Conservation (phyloP, 1,140 invertebrate genomes). For the Octopus sinensis region DNA sequence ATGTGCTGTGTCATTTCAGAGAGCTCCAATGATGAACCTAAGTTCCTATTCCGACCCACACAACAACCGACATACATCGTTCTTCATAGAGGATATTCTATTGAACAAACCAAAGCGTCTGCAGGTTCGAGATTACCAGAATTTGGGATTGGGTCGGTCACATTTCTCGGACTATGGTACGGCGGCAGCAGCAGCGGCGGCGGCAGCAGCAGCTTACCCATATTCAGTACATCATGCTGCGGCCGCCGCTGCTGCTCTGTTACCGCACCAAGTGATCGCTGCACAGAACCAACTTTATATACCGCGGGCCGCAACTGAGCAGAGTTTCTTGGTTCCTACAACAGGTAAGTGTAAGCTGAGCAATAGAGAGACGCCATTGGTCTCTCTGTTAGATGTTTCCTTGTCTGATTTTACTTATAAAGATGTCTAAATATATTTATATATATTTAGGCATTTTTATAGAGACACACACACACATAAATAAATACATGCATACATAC, state of each 20-base stretch:
- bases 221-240: constrained; percentile 3
- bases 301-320: constrained; percentile 54
- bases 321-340: constrained; percentile 55
- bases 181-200: constrained; percentile 24
- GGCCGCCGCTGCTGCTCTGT: constrained; percentile 38
- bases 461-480: no score
- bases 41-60: constrained; percentile 16
- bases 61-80: constrained; percentile 58
- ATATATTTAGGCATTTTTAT: no score
- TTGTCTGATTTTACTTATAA: no score
- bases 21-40: constrained; percentile 6
- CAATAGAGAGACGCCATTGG: not conserved
- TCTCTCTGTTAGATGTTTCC: no score
- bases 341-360: constrained; percentile 56
- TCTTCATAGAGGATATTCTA: constrained; percentile 78
- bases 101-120: constrained; percentile 62
- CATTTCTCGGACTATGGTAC: constrained; percentile 28
- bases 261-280: constrained; percentile 53
- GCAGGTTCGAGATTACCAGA: constrained; percentile 14
- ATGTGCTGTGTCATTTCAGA: not conserved
- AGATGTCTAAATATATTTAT: no score
- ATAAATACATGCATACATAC: no score
- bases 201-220: not conserved
- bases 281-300: constrained; percentile 34
- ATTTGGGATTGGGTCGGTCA: not conserved